Evolutionary conservation across 2,797 vertebrate genomes (phyloP), one percentile per base, ranked within the genome.

Genomic region (Sphenodon punctatus): DNA sequence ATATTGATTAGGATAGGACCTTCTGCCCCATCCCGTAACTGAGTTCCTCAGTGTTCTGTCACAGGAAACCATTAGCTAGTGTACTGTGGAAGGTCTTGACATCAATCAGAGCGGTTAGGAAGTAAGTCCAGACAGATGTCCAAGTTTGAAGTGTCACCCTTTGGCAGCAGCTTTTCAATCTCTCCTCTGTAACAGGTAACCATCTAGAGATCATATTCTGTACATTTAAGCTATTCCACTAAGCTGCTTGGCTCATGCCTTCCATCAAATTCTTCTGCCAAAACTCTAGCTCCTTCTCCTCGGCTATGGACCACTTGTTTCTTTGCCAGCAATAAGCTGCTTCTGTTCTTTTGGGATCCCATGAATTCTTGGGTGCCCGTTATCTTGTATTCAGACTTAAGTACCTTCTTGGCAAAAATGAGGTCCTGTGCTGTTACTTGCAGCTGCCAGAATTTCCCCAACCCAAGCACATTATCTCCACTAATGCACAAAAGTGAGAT

Each of bases 331-430:
- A 88, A 90, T 85, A 92, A 95, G 90, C 93, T 94, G 89, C 79
- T 84, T 80, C 88, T 66, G 78, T 63, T 30, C 59, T 90, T 94
- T 94, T 80, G 82, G 89, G 88, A 89, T 88, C 86, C 87, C 75
- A 23, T 51, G 91, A 81, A 84, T 76, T 63, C 82, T 90, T 92
- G 89, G 94, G 91, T 86, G 63, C 83, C 11, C 42, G 0, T 19
- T 75, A 91, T 90, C 92, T 80, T 78, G 85, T 84, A 84, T 78
- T 91, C 90, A 91, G 75, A 86, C 88, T 89, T 95, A 94, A 94
- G 93, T 94, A 89, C 90, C 90, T 94, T 92, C 81, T 83, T 95
- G 94, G 95, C 93, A 92, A 78, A 56, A 41, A n/a, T 10, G 84
- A 82, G 58, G 43, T 82, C 71, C 80, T 86, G 59, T 87, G 70